These are phyloP conservation scores for Parnassius mnemosyne DNA, from an alignment of 2,888 invertebrate genomes.

Conservation along the genomic window DNA sequence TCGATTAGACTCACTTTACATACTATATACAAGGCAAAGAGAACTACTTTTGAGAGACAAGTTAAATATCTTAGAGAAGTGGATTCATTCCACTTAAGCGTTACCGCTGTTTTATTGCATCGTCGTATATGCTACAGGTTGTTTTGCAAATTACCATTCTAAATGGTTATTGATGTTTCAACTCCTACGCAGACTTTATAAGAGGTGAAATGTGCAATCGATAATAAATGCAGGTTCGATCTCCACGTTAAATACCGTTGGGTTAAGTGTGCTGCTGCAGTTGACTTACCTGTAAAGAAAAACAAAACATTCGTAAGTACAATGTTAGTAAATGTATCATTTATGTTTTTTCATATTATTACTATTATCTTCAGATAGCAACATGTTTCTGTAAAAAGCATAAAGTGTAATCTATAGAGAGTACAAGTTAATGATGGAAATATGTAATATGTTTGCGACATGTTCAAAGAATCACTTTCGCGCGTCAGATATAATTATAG, in stretches of 20 bases:
- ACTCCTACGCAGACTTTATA: constrained; percentile 11
- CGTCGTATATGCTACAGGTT: constrained; percentile 4
- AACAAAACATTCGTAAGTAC: constrained; percentile 2
- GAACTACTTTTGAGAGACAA: background rate
- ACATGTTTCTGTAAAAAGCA: no score
- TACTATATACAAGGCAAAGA: background rate
- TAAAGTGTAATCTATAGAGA: no score
- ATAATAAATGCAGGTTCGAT: background rate
- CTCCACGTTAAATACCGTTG: constrained; percentile 14
- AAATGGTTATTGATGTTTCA: constrained; percentile 9
- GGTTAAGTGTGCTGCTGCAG: background rate
- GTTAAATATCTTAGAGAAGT: background rate
- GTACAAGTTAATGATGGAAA: no score
- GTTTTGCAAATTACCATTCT: constrained; percentile 5
- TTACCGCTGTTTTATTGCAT: background rate
- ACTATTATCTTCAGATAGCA: no score
- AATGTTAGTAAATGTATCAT: background rate
- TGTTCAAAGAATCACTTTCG: no score
- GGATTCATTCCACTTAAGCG: no score
- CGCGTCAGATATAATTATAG: no score
- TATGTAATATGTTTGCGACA: no score
- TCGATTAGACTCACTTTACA: constrained; percentile 8
- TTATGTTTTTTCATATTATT: no score
- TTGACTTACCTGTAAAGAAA: constrained; percentile 21
- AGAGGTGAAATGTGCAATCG: constrained; percentile 9